Conservation (phyloP, 2,797 vertebrate genomes). For the Trichosurus vulpecula region DNA sequence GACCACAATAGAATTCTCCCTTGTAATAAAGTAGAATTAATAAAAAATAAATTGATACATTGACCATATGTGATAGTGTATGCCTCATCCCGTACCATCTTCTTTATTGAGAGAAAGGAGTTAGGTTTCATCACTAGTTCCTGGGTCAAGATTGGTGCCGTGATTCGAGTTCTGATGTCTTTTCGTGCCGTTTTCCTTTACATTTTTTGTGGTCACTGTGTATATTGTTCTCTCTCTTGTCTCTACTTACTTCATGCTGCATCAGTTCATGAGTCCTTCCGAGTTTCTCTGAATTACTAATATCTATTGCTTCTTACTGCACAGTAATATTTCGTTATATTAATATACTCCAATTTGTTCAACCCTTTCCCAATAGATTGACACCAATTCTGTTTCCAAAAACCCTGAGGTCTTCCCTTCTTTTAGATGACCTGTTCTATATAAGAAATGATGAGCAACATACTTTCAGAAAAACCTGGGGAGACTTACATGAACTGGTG, state of each 20-base stretch:
- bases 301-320: neutral
- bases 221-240: neutral
- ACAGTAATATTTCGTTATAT: neutral
- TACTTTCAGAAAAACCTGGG: neutral
- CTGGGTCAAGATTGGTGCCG: neutral
- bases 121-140: neutral
- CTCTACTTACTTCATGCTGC: neutral
- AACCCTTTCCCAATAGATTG: neutral
- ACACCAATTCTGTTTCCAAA: neutral
- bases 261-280: neutral
- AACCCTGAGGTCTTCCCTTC: neutral
- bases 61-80: neutral
- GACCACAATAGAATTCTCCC: neutral
- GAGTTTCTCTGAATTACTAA: neutral
- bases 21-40: neutral
- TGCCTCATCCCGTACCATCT: neutral
- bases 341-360: neutral
- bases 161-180: neutral
- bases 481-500: neutral
- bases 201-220: neutral
- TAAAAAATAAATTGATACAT: neutral
- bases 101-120: neutral
- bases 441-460: neutral
- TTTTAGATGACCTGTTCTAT: neutral
- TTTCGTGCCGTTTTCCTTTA: neutral